phyloP scores from a whole-genome alignment of 2,797 vertebrate species.

The Diglossa cyanea region DNA sequence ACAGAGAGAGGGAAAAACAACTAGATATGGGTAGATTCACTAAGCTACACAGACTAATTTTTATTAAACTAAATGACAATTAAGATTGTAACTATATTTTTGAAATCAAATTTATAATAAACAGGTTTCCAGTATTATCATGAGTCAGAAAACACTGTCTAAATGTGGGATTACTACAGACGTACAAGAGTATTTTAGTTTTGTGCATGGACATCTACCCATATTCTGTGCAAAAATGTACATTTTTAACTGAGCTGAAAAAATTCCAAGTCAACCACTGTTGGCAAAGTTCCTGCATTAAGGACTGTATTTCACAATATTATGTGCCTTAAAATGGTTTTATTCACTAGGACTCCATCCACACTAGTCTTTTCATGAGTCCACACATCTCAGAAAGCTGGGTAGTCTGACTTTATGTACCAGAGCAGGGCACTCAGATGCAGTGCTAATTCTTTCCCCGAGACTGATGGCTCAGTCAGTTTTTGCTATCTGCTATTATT shows the following conservation, averaged over 20 bases:
- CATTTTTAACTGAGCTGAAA: not conserved
- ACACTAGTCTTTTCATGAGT: not conserved
- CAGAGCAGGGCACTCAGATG: accelerated
- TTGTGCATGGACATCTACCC: not conserved
- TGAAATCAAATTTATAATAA: not conserved
- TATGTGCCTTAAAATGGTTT: not conserved
- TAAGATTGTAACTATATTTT: not conserved
- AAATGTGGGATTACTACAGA: not conserved
- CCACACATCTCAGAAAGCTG: not conserved
- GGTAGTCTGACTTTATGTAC: not conserved
- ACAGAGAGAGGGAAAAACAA: not conserved
- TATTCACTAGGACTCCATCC: not conserved
- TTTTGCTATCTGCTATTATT: not conserved
- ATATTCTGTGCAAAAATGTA: not conserved
- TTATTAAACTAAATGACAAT: not conserved
- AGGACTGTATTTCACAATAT: not conserved
- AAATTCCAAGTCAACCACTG: not conserved
- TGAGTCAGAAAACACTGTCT: not conserved
- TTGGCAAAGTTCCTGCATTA: not conserved
- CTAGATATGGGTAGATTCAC: not conserved
- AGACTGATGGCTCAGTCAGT: not conserved
- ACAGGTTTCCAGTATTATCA: not conserved
- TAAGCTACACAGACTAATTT: not conserved
- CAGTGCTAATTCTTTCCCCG: not conserved
- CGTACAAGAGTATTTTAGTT: not conserved